These are phyloP conservation scores for Leguminivora glycinivorella DNA, from an alignment of 1,140 invertebrate genomes.

Conservation along the genomic window DNA sequence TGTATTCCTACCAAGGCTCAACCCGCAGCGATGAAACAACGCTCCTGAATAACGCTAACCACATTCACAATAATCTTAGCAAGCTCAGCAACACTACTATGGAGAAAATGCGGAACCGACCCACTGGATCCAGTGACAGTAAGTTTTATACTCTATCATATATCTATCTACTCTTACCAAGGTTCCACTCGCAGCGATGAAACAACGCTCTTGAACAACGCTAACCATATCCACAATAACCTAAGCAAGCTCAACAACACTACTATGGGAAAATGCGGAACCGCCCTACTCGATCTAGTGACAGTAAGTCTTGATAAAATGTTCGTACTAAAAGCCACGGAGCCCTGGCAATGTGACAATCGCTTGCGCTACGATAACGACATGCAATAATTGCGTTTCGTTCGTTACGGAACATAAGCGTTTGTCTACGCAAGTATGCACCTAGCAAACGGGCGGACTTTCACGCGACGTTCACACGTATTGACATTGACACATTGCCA, in stretches of 20 bases:
- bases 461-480: too few species aligned
- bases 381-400: too few species aligned
- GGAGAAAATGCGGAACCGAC: slow-evolving; percentile 79
- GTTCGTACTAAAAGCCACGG: too few species aligned
- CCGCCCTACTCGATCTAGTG: slow-evolving; percentile 73
- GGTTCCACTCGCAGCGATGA: slow-evolving; percentile 79
- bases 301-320: too few species aligned
- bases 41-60: slow-evolving; percentile 79
- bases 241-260: slow-evolving; percentile 81
- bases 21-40: slow-evolving; percentile 81
- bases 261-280: slow-evolving; percentile 80
- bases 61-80: slow-evolving; percentile 85
- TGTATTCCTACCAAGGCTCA: slow-evolving; percentile 88
- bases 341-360: too few species aligned
- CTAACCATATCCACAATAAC: slow-evolving; percentile 83
- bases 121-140: slow-evolving; percentile 76
- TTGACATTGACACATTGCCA: too few species aligned
- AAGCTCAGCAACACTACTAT: slow-evolving; percentile 81
- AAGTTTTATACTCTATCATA: slow-evolving; percentile 66
- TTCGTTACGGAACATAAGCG: too few species aligned
- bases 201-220: slow-evolving; percentile 79
- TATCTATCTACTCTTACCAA: slow-evolving; percentile 93
- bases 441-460: too few species aligned
- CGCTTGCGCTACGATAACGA: too few species aligned
- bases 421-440: too few species aligned